Evolutionary conservation across 2,888 invertebrate genomes (phyloP), one percentile per base, ranked within the genome.

Genomic region (Agonopterix alstromeriana): DNA sequence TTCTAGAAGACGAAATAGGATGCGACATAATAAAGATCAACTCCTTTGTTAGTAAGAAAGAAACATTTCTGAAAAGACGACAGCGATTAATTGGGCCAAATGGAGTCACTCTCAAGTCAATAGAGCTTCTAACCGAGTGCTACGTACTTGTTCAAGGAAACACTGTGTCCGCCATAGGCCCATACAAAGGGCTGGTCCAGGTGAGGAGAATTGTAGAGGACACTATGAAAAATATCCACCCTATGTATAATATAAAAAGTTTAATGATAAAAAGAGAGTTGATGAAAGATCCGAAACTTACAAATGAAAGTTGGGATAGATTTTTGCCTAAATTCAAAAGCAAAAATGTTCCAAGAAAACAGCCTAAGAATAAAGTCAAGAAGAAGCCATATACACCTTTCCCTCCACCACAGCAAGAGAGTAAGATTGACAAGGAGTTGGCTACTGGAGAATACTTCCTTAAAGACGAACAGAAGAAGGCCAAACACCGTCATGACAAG

Each of bases 201-300:
- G 96, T 96, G 0, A 90, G 98, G 49, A 93, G 95, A 61, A 96
- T 99, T 65, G 96, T 97, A 1, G 94, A 95, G 70, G 99, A 99
- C 63, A 98, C 98, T 0, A 98, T 99, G 98, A 97, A 96, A 72
- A 99, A 99, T 78, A 92, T 99, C 48, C 99, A 99, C 89, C 99
- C 99, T 1, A 97, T 99, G 77, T 99, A 98, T 73, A 98, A 98
- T 69, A 98, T 99, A 1, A 96, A 98, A 88, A 95, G 97, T 2
- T 82, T 99, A 46, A 99, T 99, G 98, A 98, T 99, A 46, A 99
- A 99, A 77, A 91, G 94, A 60, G 98, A 99, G 81, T 82, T 99
- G 49, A 94, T 95, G 65, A 98, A 98, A 82, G 97, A 99, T 89
- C 95, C 98, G 0, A 94, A 93, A 67, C 77, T 99, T 48, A 95